Base-by-base conservation (phyloP, 2,888 invertebrate genomes). In the Trissolcus brochymenae region DNA sequence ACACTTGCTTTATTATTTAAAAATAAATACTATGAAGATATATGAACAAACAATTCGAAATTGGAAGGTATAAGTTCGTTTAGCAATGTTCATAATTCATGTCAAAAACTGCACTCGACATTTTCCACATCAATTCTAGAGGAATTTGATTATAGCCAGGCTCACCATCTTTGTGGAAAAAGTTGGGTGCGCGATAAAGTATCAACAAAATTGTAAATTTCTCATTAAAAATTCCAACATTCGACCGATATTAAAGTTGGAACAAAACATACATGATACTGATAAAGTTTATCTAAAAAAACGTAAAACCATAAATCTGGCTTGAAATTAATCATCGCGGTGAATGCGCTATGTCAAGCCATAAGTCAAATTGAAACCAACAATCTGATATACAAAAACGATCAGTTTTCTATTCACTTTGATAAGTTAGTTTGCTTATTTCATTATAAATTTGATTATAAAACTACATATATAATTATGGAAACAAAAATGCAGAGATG, bases 1-100 rank as follows among this genome's bases (percentile, higher is more conserved):
- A 73, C 66, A 73, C 66, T 73, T 73, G 67, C 49, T 74, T 67
- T 74, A 67, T 74, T 67, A 62, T 57, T 74, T 67, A 56, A 74
- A 74, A 74, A 67, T 74, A 74, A 74, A 74, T 62, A 67, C 66
- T 74, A 67, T 62, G 35, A 67, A 61, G 56, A 67, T 74, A 67
- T 74, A 74, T 66, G 62, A 67, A 74, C 53, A 57, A 74, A 67
- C 67, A 74, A 62, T 74, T 57, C 0, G 67, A 62, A 67, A 55
- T 67, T 66, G 74, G 62, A 67, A 74, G 74, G 67, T 74, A 57
- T 62, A 51, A 43, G 51, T 67, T 67, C 55, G 61, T 54, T 67
- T 74, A 66, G 35, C 64, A 9, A 54, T 65, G 43, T 57, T 64
- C 40, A 41, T 64, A 72, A 64, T 57, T 14, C 62, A 21, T 46